Conservation (phyloP, 2,888 invertebrate genomes). For the Tholera decimalis region DNA sequence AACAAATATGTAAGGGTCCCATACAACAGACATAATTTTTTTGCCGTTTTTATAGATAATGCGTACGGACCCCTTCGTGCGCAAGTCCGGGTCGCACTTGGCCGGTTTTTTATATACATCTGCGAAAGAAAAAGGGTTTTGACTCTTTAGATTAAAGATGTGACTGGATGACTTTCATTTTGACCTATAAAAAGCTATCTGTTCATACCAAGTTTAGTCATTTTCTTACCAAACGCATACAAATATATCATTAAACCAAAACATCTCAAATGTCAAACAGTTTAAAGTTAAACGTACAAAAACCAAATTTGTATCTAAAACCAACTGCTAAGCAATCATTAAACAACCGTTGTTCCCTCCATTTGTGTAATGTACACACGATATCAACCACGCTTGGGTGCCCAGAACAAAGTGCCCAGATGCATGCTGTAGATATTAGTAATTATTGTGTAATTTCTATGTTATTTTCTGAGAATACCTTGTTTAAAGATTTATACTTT, state of each 20-base stretch:
- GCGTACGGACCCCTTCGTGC: too few species aligned
- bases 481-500: slow-evolving; percentile 29
- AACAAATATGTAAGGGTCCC: too few species aligned
- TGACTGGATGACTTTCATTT: not conserved
- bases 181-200: not conserved
- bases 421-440: slow-evolving; percentile 57
- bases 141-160: not conserved
- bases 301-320: slow-evolving; percentile 18
- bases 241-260: slow-evolving; percentile 45
- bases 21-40: too few species aligned
- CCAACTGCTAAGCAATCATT: slow-evolving; percentile 56
- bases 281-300: slow-evolving; percentile 37
- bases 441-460: slow-evolving; percentile 63
- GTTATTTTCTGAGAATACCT: slow-evolving; percentile 44
- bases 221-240: slow-evolving; percentile 23
- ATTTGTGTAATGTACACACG: slow-evolving; percentile 59
- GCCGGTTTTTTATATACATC: too few species aligned
- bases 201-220: not conserved
- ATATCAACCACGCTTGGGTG: slow-evolving; percentile 53
- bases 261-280: slow-evolving; percentile 40
- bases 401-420: slow-evolving; percentile 59
- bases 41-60: too few species aligned
- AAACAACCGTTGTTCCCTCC: slow-evolving; percentile 49
- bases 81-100: too few species aligned
- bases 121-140: too few species aligned